Conservation (phyloP, 2,888 invertebrate species). For the Aleiodes leptofemur region DNA sequence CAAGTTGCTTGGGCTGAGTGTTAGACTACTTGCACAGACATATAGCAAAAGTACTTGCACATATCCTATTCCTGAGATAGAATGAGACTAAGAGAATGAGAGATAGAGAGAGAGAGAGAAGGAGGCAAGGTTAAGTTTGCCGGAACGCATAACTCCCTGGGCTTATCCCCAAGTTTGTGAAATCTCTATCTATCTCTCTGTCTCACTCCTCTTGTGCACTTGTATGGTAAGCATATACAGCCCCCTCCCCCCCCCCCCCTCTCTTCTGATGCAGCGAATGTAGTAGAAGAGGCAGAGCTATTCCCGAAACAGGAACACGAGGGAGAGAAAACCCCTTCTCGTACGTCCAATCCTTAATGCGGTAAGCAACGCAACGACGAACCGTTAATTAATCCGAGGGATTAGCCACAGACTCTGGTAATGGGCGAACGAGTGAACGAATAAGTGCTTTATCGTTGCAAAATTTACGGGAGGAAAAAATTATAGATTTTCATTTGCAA, state of each 20-base stretch:
- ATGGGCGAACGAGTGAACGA: slow-evolving; percentile 39
- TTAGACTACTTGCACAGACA: slow-evolving; percentile 16
- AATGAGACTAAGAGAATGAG: neutral
- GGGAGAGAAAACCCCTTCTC: slow-evolving; percentile 13
- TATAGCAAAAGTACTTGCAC: slow-evolving; percentile 8
- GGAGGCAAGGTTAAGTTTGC: slow-evolving; percentile 54
- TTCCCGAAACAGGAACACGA: neutral
- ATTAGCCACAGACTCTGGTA: slow-evolving; percentile 37
- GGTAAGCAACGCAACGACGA: slow-evolving; percentile 41
- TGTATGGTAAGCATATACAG: slow-evolving; percentile 21
- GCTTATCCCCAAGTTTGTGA: slow-evolving; percentile 62
- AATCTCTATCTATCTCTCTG: slow-evolving; percentile 46
- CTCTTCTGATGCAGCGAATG: neutral
- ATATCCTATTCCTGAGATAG: slow-evolving; percentile 14
- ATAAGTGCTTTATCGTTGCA: slow-evolving; percentile 21
- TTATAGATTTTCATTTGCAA: neutral
- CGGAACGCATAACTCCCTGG: slow-evolving; percentile 60
- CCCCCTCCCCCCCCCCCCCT: no score
- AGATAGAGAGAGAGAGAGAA: slow-evolving; percentile 14
- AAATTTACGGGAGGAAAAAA: neutral
- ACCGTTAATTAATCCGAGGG: slow-evolving; percentile 41
- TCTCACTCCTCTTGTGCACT: slow-evolving; percentile 12
- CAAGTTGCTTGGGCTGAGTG: slow-evolving; percentile 37
- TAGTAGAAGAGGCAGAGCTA: slow-evolving; percentile 11
- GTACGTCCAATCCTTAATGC: slow-evolving; percentile 33